Evolutionary conservation across 37 sponge, comb jelly and placozoan genomes (phyloP).

Genomic region (Mnemiopsis leidyi): DNA sequence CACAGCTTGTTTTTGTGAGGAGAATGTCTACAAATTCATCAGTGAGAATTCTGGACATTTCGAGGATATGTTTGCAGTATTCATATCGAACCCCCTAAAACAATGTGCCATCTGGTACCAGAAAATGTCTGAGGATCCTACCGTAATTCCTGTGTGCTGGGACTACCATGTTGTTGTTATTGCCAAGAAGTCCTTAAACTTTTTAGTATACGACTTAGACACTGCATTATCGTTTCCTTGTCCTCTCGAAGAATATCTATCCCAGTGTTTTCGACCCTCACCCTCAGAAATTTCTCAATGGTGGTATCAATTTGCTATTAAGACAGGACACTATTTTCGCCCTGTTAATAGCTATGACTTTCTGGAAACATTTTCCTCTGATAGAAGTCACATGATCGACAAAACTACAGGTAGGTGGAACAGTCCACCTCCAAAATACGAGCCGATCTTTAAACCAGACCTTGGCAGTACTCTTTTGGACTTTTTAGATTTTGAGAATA

Average conservation of each 20-base stretch:
- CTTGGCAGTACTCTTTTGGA: not conserved
- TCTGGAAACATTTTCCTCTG: conserved; percentile 1
- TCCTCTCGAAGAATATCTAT: not conserved
- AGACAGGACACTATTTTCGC: not conserved
- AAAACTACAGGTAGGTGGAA: not conserved
- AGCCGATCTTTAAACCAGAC: conserved; percentile 12
- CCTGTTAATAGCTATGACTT: not conserved
- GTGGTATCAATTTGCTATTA: not conserved
- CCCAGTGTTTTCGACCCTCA: not conserved
- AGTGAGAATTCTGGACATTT: not conserved
- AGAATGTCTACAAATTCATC: conserved; percentile 35
- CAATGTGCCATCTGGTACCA: conserved; percentile 38
- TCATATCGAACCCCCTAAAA: not conserved
- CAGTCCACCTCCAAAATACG: conserved; percentile 15
- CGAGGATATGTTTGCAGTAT: not conserved
- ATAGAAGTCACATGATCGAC: conserved; percentile 17
- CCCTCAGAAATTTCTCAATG: not conserved
- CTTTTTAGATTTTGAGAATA: not conserved
- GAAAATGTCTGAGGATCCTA: not conserved
- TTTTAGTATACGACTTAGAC: not conserved
- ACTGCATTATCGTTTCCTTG: not conserved
- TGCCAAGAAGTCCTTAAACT: not conserved
- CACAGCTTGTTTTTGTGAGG: conserved; percentile 23
- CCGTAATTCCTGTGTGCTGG: not conserved
- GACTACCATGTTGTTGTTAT: conserved; percentile 37